Evolutionary conservation across 2,113 vertebrate genomes (phyloP).

Genomic region (Ciconia boyciana): DNA sequence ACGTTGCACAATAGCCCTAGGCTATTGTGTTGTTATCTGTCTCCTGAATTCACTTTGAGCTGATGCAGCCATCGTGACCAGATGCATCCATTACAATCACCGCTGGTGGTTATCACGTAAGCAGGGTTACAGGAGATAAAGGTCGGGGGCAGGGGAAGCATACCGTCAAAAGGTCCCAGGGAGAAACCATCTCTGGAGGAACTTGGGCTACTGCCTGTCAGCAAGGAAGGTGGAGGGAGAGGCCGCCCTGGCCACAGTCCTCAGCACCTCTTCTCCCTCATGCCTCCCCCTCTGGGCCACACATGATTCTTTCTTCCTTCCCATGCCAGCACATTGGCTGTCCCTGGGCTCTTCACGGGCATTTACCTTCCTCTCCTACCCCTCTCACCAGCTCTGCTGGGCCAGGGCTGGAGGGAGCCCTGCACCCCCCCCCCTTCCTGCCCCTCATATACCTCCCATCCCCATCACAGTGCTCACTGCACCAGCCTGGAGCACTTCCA

Average conservation of each 20-base stretch:
- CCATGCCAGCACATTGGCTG: not conserved
- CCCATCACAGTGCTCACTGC: not conserved
- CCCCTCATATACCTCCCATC: too few species aligned
- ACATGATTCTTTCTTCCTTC: not conserved
- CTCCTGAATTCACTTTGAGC: too few species aligned
- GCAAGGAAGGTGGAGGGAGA: not conserved
- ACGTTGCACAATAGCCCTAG: too few species aligned
- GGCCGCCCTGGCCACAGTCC: not conserved
- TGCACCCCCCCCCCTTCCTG: too few species aligned
- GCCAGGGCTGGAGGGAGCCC: not conserved
- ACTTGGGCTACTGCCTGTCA: not conserved
- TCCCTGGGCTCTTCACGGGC: not conserved
- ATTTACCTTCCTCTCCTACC: not conserved
- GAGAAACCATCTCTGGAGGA: not conserved
- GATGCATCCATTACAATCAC: too few species aligned
- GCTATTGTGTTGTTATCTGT: too few species aligned
- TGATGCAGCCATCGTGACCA: too few species aligned
- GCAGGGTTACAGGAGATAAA: too few species aligned
- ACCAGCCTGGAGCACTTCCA: not conserved
- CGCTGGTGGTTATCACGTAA: too few species aligned
- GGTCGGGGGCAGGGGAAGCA: too few species aligned
- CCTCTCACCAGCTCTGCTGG: not conserved
- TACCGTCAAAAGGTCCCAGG: too few species aligned
- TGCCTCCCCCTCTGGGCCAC: not conserved
- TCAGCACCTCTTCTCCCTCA: not conserved